These are phyloP conservation scores for Pogonus chalceus DNA, from an alignment of 1,140 invertebrate species.

Conservation along the genomic window DNA sequence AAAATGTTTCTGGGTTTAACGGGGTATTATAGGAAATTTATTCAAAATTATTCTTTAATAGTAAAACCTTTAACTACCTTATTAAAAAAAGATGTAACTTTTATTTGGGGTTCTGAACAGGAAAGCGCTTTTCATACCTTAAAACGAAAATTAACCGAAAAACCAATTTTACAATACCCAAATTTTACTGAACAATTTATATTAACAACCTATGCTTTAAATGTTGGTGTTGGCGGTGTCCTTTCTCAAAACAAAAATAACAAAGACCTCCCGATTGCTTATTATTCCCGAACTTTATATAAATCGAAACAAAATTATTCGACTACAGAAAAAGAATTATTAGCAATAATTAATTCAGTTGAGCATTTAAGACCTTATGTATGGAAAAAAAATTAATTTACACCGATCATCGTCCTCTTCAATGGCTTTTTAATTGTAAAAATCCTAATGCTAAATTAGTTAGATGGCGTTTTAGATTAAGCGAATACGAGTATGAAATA, in stretches of 20 bases:
- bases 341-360: no score
- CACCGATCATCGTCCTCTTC: neutral
- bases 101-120: slow-evolving; percentile 18
- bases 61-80: slow-evolving; percentile 25
- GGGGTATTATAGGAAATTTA: slow-evolving; percentile 29
- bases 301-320: neutral
- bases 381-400: slow-evolving; percentile 10
- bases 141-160: slow-evolving; percentile 24
- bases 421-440: slow-evolving; percentile 6
- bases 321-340: neutral
- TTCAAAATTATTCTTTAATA: slow-evolving; percentile 25
- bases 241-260: slow-evolving; percentile 23
- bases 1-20: slow-evolving; percentile 34
- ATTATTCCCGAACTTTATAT: slow-evolving; percentile 21
- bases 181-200: slow-evolving; percentile 28
- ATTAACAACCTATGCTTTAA: slow-evolving; percentile 29
- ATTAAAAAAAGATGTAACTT: slow-evolving; percentile 23
- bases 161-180: slow-evolving; percentile 31
- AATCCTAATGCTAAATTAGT: neutral
- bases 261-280: slow-evolving; percentile 26
- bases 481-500: slow-evolving; percentile 8
- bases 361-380: no score
- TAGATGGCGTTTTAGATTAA: neutral
- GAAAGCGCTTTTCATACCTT: slow-evolving; percentile 18
- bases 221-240: slow-evolving; percentile 26